Evolutionary conservation across 2,797 vertebrate species (phyloP).

Genomic region (Eleutherodactylus coqui): DNA sequence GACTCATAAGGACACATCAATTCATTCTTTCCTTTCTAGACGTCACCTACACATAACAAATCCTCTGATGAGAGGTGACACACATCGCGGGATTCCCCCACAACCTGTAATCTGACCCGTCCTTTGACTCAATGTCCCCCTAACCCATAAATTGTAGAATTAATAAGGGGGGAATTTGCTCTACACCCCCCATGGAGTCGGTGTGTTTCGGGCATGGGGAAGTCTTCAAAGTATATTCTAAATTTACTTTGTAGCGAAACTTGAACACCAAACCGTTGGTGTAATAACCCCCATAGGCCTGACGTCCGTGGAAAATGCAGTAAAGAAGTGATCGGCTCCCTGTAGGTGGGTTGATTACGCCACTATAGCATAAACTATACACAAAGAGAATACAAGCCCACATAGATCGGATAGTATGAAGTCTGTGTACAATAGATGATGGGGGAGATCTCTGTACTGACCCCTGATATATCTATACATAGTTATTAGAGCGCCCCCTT

Average conservation of each 20-base stretch:
- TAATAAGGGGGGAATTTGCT: slow-evolving; percentile 66
- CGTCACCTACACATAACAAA: slow-evolving; percentile 55
- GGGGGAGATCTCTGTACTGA: too few relatives aligned
- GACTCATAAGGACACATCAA: slow-evolving; percentile 11
- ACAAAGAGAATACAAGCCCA: too few relatives aligned
- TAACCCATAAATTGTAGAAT: slow-evolving; percentile 66
- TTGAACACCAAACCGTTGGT: background rate
- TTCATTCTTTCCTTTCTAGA: slow-evolving; percentile 39
- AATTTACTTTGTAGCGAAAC: background rate
- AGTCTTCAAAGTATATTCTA: background rate
- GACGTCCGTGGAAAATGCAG: background rate
- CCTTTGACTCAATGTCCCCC: slow-evolving; percentile 68
- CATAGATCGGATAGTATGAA: too few relatives aligned
- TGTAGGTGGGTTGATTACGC: background rate
- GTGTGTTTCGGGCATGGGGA: background rate
- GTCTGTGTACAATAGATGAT: too few relatives aligned
- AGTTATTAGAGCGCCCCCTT: too few relatives aligned
- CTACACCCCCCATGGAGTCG: background rate
- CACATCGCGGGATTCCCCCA: slow-evolving; percentile 46
- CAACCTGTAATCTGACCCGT: slow-evolving; percentile 58
- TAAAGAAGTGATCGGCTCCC: background rate
- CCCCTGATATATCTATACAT: too few relatives aligned
- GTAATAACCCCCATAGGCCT: background rate
- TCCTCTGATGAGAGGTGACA: slow-evolving; percentile 36
- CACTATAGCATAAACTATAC: background rate